Base-by-base conservation (phyloP, 2,888 invertebrate genomes). In the Tachina grossa region DNA sequence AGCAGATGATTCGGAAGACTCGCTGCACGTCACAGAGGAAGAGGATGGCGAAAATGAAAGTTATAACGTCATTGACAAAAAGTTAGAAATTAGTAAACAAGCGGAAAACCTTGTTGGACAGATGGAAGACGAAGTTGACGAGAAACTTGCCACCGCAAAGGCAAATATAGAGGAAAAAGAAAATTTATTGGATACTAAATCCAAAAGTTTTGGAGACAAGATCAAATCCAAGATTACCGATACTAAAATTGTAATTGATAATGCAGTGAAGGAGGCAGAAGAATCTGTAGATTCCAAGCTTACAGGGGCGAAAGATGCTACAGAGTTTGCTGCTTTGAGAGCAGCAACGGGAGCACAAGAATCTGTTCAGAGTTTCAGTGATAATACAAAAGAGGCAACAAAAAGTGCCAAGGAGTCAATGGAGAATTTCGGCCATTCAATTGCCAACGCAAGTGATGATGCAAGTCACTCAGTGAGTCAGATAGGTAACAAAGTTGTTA, bases 401-500 rank as follows among this genome's bases (percentile, higher is more conserved):
- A 81, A 76, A 55, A 85, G 74, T 10, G 85, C 88, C 0, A 72
- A 75, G 14, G 53, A 77, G 0, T 79, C 87, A 10, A 68, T 88
- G 4, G 87, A 84, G 51, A 61, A 81, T 61, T 59, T 87, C 19
- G 79, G 83, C 9, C 68, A 77, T 11, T 57, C 79, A 2, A 65
- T 82, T 13, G 57, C 63, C 1, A 49, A 19, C 22, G 63, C 77
- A 87, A 83, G 87, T 57, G 41, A 88, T 71, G 83, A 82, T 47
- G 82, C 83, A 8, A 63, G 65, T 3, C 76, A 86, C 0, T 71
- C 80, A 1, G 71, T 83, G 1, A 78, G 53, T 41, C 49, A 72
- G 6, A 59, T 90, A 74, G 89, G 89, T 31, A 87, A 61, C 55
- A 88, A 88, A 85, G 89, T 89, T 0, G 63, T 59, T 11, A 85